phyloP scores from a whole-genome alignment of 2,113 vertebrate genomes.

The Clarias batrachus region DNA sequence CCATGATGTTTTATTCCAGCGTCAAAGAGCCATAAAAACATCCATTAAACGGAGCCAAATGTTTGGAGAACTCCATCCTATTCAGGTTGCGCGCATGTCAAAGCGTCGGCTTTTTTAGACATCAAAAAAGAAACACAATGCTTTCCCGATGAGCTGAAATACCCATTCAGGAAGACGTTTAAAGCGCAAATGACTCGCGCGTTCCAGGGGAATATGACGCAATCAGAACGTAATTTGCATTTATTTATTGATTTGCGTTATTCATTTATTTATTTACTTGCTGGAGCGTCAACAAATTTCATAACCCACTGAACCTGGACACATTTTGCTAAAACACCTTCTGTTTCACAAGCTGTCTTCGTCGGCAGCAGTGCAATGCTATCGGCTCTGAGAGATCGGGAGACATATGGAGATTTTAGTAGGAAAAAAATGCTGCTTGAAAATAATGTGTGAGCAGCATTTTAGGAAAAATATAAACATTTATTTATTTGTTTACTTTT shows the following conservation, averaged over 20 bases:
- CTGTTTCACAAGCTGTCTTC: slow-evolving; percentile 56
- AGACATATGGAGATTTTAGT: background rate
- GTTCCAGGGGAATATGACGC: background rate
- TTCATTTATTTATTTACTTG: slow-evolving; percentile 28
- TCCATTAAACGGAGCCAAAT: slow-evolving; percentile 8
- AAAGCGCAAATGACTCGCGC: background rate
- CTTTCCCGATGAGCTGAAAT: background rate
- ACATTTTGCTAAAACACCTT: slow-evolving; percentile 52
- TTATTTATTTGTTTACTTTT: background rate
- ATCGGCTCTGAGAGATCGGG: slow-evolving; percentile 17
- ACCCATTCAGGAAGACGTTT: background rate
- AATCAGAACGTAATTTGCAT: slow-evolving; percentile 24
- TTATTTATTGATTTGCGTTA: slow-evolving; percentile 22
- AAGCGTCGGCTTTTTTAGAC: background rate
- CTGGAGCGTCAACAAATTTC: slow-evolving; percentile 42
- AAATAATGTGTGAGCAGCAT: background rate
- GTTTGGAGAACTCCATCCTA: slow-evolving; percentile 5
- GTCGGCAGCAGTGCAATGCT: background rate
- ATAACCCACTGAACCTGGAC: slow-evolving; percentile 50
- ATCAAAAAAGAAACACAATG: background rate
- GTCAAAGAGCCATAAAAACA: slow-evolving; percentile 35
- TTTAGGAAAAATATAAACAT: background rate
- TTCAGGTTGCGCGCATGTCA: background rate
- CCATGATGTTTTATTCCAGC: slow-evolving; percentile 19
- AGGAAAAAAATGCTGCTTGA: background rate